These are phyloP conservation scores for Chrysaora quinquecirrha DNA, from an alignment of 30 jellyfish, hydroid and myxozoan genomes.

Conservation along the genomic window DNA sequence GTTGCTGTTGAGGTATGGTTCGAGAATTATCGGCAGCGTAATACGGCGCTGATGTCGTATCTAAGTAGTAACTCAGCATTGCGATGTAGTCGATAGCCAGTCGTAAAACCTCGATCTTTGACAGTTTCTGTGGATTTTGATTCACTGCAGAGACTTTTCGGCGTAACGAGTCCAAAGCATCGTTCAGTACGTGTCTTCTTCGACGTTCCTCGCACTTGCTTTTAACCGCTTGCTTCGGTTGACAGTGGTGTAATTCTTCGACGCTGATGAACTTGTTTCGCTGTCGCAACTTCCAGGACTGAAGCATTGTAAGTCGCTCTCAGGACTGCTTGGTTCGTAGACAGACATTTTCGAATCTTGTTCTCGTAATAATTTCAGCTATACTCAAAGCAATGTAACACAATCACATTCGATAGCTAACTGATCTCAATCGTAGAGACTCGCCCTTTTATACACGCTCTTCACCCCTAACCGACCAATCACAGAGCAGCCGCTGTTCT, in stretches of 20 bases:
- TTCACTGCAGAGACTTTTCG: slow-evolving; percentile 77
- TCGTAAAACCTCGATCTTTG: slow-evolving; percentile 90
- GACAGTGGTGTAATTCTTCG: slow-evolving; percentile 14
- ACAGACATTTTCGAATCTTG: slow-evolving; percentile 3
- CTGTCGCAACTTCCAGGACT: slow-evolving; percentile 52
- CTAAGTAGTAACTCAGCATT: slow-evolving; percentile 72
- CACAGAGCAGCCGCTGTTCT: neutral
- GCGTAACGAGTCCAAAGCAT: slow-evolving; percentile 84
- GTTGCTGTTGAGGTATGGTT: slow-evolving; percentile 11
- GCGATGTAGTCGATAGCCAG: slow-evolving; percentile 93
- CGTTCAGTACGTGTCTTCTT: slow-evolving; percentile 92
- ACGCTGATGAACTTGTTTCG: neutral
- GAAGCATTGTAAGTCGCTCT: slow-evolving; percentile 46
- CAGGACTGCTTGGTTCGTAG: slow-evolving; percentile 71
- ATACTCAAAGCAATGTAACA: too few species aligned
- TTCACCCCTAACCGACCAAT: neutral
- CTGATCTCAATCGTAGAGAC: neutral
- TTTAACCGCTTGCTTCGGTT: slow-evolving; percentile 78
- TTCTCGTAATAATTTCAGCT: neutral
- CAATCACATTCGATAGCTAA: neutral
- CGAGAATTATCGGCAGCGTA: neutral
- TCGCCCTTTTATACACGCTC: neutral
- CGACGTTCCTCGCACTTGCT: slow-evolving; percentile 98
- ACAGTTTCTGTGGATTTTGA: slow-evolving; percentile 78
- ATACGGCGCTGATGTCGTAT: slow-evolving; percentile 18